Evolutionary conservation across 2,888 invertebrate genomes (phyloP).

Genomic region (Dioctria linearis): DNA sequence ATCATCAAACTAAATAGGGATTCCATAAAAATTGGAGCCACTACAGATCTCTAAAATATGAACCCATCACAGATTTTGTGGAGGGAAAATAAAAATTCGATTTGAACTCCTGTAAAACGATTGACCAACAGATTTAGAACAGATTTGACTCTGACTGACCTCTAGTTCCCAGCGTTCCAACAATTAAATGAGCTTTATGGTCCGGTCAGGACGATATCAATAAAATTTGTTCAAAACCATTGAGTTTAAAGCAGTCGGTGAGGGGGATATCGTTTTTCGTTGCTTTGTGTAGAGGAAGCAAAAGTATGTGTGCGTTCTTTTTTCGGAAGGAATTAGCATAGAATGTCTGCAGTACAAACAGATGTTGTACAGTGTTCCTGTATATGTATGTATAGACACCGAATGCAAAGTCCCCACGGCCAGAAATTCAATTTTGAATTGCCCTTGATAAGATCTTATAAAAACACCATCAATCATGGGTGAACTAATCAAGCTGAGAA

Average conservation of each 20-base stretch:
- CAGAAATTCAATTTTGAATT: conserved; percentile 21
- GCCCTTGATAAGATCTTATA: neutral
- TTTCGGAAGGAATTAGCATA: conserved; percentile 38
- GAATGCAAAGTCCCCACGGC: neutral
- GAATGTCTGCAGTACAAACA: conserved; percentile 2
- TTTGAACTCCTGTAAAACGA: neutral
- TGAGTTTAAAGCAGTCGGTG: conserved; percentile 48
- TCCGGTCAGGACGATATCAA: conserved; percentile 53
- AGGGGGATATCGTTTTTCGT: neutral
- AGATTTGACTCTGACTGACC: neutral
- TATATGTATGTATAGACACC: no score
- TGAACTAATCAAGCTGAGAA: neutral
- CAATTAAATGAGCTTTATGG: conserved; percentile 56
- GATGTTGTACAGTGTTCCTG: neutral
- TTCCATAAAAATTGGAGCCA: neutral
- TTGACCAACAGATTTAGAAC: neutral
- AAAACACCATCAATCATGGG: conserved; percentile 25
- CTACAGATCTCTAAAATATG: neutral
- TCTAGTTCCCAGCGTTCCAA: conserved; percentile 9
- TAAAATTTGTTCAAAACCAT: conserved; percentile 58
- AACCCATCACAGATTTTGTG: neutral
- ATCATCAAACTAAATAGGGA: neutral
- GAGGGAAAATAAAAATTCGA: neutral
- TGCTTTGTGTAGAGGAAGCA: neutral
- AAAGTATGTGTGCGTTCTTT: neutral